These are phyloP conservation scores for Stomorhina lunata DNA, from an alignment of 2,888 invertebrate species.

Conservation along the genomic window DNA sequence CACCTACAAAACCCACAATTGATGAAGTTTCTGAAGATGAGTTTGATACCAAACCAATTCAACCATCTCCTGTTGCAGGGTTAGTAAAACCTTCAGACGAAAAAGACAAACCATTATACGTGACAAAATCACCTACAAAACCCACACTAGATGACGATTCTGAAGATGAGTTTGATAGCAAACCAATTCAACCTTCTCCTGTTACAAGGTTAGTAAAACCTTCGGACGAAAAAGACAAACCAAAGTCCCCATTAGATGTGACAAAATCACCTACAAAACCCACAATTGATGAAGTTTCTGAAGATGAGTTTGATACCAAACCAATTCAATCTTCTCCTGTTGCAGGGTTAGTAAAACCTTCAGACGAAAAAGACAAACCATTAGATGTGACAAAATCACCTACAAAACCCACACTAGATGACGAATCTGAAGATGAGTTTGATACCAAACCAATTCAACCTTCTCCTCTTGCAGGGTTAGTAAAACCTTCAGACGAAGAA, in stretches of 20 bases:
- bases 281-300: background rate
- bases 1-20: no score
- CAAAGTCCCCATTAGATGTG: no score
- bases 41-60: no score
- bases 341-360: no score
- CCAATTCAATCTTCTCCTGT: conserved; percentile 11
- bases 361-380: background rate
- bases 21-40: no score
- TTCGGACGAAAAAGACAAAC: no score
- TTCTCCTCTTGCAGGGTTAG: no score
- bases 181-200: background rate
- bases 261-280: background rate
- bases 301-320: background rate
- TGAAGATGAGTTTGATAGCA: conserved; percentile 16
- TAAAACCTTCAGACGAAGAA: background rate
- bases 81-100: background rate
- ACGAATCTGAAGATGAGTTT: background rate
- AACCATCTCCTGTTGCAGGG: no score
- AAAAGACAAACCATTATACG: background rate
- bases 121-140: conserved; percentile 31
- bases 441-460: no score
- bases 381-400: background rate
- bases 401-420: background rate
- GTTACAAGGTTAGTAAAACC: background rate
- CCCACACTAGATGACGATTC: conserved; percentile 15